Evolutionary conservation across 2,797 vertebrate species (phyloP), one percentile per base, ranked within the genome.

Genomic region (Acrossocheilus fasciatus): DNA sequence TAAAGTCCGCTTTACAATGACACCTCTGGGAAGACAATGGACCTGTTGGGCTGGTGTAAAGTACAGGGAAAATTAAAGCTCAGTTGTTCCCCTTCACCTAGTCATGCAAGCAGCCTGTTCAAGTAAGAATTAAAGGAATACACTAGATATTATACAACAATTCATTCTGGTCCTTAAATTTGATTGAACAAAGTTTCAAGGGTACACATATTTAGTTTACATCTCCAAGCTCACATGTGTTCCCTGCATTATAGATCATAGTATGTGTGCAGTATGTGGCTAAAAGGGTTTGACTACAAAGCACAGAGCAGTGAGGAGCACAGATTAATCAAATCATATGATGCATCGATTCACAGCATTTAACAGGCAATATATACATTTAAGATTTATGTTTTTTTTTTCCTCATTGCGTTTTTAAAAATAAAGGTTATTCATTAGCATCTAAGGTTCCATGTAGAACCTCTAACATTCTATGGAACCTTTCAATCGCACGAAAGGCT

Each of bases 1-100:
- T 87, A 39, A n/a, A 68, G 81, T 85, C 82, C 74, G 76, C 90
- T 93, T 92, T 69, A 93, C 91, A 94, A 92, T 90, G 88, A 91
- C 86, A 89, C 78, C 91, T 85, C 88, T 73, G 12, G 41, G 74
- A 85, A 89, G 82, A 92, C 91, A 94, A 93, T 91, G 76, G 81
- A 81, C 80, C 72, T 64, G 39, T 59, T 69, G 90, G 92, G 80
- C 81, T 83, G 47, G 86, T 84, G 88, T 89, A 87, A 92, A 91
- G 90, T 68, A 80, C 66, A 30, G 72, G 86, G 70, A 73, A 87
- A 90, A 88, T 81, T 86, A 88, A 57, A 36, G 47, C 36, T 70
- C 77, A 87, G 34, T 82, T 66, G 75, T 74, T 73, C 14, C 59
- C 50, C 20, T 50, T 64, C 68, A 47, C 68, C 15, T 39, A 81